Evolutionary conservation across 2,113 vertebrate species (phyloP).

Genomic region (Corythaeola cristata): DNA sequence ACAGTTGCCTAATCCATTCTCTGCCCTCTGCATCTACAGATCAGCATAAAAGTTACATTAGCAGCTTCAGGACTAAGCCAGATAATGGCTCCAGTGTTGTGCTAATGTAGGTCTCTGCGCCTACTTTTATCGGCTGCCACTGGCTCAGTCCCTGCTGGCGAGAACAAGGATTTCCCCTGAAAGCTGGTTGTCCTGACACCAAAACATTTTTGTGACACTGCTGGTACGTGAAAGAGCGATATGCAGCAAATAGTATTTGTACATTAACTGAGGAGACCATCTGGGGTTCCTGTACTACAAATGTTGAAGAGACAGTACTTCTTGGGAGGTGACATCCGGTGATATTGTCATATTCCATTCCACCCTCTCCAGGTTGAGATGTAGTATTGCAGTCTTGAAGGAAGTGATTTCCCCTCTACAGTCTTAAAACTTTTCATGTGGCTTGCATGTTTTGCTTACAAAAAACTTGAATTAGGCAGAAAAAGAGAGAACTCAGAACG

Average conservation of each 20-base stretch:
- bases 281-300: neutral
- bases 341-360: constrained; percentile 58
- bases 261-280: neutral
- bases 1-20: neutral
- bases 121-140: neutral
- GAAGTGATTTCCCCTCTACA: neutral
- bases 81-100: neutral
- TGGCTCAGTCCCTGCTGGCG: neutral
- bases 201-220: neutral
- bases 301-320: neutral
- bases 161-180: neutral
- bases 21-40: neutral
- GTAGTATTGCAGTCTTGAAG: constrained; percentile 43
- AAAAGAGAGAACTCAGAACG: neutral
- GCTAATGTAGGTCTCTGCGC: neutral
- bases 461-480: neutral
- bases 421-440: neutral
- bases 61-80: neutral
- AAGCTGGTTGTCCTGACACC: neutral
- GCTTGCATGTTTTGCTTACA: neutral
- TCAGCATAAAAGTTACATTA: neutral
- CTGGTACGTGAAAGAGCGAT: neutral
- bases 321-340: neutral
- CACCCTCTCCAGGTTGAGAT: constrained; percentile 74
- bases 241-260: neutral